These are phyloP conservation scores for Oceanites oceanicus DNA, from an alignment of 2,113 vertebrate genomes.

Conservation along the genomic window DNA sequence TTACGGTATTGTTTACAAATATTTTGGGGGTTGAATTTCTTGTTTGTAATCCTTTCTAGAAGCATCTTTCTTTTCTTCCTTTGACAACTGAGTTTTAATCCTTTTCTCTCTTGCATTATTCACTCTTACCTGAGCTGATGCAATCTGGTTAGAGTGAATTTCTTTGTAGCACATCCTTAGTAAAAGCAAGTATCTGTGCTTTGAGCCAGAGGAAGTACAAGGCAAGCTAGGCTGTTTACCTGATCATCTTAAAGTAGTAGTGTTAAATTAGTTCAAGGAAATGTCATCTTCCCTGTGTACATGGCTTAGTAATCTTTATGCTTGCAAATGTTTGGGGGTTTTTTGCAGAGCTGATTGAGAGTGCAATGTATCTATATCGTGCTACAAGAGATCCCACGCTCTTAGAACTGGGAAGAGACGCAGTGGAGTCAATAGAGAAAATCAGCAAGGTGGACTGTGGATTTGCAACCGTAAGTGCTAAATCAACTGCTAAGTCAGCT, in stretches of 20 bases:
- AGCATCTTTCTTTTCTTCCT: not conserved
- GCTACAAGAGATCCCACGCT: slow-evolving; percentile 92
- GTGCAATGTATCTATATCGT: slow-evolving; percentile 96
- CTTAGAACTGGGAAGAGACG: slow-evolving; percentile 91
- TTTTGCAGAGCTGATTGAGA: slow-evolving; percentile 92
- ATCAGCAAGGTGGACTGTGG: slow-evolving; percentile 93
- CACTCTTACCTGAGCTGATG: not conserved
- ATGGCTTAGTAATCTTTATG: not conserved
- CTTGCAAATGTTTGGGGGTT: not conserved
- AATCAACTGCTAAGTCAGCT: not conserved
- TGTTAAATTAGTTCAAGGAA: not conserved
- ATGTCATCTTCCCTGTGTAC: not conserved
- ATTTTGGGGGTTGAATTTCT: not conserved
- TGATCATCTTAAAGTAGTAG: not conserved
- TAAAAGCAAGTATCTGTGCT: not conserved
- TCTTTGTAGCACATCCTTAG: not conserved
- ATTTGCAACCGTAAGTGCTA: slow-evolving; percentile 90
- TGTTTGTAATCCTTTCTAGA: not conserved
- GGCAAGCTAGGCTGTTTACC: not conserved
- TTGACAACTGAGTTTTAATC: not conserved
- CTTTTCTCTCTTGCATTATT: not conserved
- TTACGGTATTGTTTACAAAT: not conserved
- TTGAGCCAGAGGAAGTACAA: not conserved
- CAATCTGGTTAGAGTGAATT: not conserved
- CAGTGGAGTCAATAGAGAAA: slow-evolving; percentile 92